These are phyloP conservation scores for Monarcha castaneiventris DNA, from an alignment of 2,113 vertebrate genomes.

Conservation along the genomic window DNA sequence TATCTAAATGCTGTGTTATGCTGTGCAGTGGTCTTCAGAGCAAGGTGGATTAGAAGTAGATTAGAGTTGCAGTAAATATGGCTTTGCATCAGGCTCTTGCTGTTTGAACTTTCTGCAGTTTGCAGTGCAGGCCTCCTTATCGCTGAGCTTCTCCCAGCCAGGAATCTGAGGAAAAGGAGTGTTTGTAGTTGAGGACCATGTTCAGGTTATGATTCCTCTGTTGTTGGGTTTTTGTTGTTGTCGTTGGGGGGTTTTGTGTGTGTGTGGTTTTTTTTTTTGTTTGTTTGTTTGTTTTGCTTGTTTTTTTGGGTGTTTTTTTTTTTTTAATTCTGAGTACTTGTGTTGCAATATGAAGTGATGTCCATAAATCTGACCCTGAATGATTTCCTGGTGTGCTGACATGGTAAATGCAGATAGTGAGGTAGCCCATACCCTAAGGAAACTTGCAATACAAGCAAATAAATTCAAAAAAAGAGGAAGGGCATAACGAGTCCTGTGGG, in stretches of 20 bases:
- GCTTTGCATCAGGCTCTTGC: background rate
- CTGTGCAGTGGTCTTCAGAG: background rate
- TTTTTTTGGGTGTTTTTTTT: background rate
- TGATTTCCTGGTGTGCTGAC: background rate
- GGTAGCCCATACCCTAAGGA: background rate
- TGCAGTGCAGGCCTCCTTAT: background rate
- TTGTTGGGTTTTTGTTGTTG: background rate
- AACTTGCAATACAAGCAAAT: background rate
- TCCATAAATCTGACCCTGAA: background rate
- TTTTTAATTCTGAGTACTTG: background rate
- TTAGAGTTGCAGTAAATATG: background rate
- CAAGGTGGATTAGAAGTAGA: slow-evolving; percentile 43
- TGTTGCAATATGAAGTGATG: background rate
- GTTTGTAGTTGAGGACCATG: background rate
- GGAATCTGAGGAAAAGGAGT: background rate
- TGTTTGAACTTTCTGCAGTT: slow-evolving; percentile 21
- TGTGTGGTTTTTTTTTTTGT: background rate
- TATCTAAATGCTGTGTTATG: background rate
- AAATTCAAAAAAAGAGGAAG: background rate
- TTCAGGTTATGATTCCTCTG: background rate
- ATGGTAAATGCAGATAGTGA: background rate
- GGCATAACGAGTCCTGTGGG: background rate
- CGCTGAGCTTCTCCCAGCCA: background rate
- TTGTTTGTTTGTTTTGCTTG: background rate
- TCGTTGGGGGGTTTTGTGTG: fast-evolving